phyloP scores from a whole-genome alignment of 1,140 invertebrate genomes.

The Drosophila varians region DNA sequence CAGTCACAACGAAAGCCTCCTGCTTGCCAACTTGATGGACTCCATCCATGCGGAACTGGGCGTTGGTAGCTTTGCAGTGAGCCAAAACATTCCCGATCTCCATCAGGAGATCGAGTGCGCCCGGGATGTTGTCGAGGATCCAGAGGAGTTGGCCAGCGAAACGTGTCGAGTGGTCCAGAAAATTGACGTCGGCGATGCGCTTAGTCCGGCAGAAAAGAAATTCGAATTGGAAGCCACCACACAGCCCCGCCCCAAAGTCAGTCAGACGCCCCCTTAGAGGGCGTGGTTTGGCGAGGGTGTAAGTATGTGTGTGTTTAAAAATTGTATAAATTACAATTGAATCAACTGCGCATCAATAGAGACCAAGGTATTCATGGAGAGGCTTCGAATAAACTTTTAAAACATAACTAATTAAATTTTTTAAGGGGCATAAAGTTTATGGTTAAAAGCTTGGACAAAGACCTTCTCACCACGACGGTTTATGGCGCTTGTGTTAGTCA shows the following conservation, averaged over 20 bases:
- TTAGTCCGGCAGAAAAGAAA: background rate
- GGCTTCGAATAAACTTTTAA: background rate
- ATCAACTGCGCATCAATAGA: background rate
- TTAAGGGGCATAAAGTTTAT: background rate
- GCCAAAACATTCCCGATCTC: background rate
- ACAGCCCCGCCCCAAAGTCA: slow-evolving; percentile 1
- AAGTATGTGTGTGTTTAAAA: background rate
- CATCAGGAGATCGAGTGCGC: background rate
- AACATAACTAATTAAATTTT: no score
- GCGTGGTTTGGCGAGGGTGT: slow-evolving; percentile 58
- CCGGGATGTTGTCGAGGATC: slow-evolving; percentile 7
- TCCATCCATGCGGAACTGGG: slow-evolving; percentile 33
- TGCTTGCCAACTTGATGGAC: slow-evolving; percentile 87
- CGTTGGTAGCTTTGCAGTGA: slow-evolving; percentile 12
- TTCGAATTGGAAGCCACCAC: background rate
- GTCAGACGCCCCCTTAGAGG: slow-evolving; percentile 9
- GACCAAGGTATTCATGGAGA: background rate
- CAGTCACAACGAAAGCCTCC: slow-evolving; percentile 85
- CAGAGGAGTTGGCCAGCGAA: slow-evolving; percentile 19
- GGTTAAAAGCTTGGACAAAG: background rate
- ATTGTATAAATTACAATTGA: background rate
- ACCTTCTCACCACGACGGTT: no score
- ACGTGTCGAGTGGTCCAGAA: slow-evolving; percentile 16
- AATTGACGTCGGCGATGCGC: background rate
- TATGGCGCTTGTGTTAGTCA: background rate